These are phyloP conservation scores for Alviniconcha marisindica DNA, from an alignment of 1,140 invertebrate genomes.

Conservation along the genomic window DNA sequence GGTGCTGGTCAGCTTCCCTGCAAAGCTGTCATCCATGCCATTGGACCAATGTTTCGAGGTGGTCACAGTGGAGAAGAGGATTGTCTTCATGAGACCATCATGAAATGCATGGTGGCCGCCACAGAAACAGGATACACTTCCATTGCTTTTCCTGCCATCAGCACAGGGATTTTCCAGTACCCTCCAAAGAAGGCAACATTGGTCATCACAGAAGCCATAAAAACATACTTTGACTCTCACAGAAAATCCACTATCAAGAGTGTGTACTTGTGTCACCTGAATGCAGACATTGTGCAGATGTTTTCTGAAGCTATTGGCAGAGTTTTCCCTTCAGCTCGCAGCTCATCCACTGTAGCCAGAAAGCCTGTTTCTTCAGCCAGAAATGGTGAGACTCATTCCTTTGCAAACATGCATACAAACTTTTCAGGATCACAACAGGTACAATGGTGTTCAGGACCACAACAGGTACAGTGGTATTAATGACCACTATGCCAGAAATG, in stretches of 20 bases:
- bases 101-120: conserved; percentile 17
- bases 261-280: conserved; percentile 44
- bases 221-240: conserved; percentile 34
- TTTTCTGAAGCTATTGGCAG: not conserved
- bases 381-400: too few species aligned
- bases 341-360: not conserved
- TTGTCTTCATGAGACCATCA: conserved; percentile 10
- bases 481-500: too few species aligned
- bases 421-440: too few species aligned
- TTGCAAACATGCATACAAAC: too few species aligned
- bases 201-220: conserved; percentile 43
- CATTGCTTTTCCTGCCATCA: conserved; percentile 47
- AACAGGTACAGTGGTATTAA: too few species aligned
- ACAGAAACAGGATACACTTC: not conserved
- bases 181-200: conserved; percentile 40
- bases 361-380: not conserved
- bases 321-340: not conserved
- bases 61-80: conserved; percentile 22
- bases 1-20: conserved; percentile 45
- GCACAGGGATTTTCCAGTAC: conserved; percentile 55
- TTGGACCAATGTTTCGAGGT: conserved; percentile 52
- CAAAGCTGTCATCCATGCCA: conserved; percentile 50
- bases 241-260: conserved; percentile 33
- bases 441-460: too few species aligned
- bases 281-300: not conserved